Evolutionary conservation across 64 coral and sea anemone genomes (phyloP), one percentile per base, ranked within the genome.

Genomic region (Montipora cactus): DNA sequence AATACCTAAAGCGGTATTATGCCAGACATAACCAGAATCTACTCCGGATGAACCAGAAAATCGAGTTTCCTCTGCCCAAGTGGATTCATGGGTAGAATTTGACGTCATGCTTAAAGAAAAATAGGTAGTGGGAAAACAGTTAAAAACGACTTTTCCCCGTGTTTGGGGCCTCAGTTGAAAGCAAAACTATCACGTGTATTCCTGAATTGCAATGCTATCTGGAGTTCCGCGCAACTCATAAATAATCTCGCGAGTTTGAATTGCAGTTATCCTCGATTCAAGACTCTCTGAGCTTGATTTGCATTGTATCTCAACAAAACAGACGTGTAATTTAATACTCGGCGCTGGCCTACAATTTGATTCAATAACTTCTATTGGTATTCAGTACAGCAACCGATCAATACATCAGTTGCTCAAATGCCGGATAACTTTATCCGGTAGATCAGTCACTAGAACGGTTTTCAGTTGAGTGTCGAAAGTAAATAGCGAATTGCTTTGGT

Each of bases 21-120:
- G 84, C 94, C 37, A 95, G 50, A 14, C 94, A 95, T 79, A 95
- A 95, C 55, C 79, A 92, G 68, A 95, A 95, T 74, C 69, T 95
- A 37, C 81, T 95, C 66, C 90, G 94, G 8, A 88, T 95, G 58
- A 95, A 95, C 81, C 94, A 95, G 75, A 95, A 95, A 69, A 91
- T 95, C 58, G 76, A 95, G 44, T 95, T 95, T 78, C 87, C 76
- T 25, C 76, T 93, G 47, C 92, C 92, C 14, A 88, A 88, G 59
- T 93, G 92, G 92, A 77, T 93, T 88, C 75, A 79, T 88, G 37
- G 84, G 61, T 72, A 76, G 37, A 46, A 88, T 78, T 45, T 16
- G 46, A 19, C 44, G 8, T 7, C 3, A 18, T 48, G 1, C 44
- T 4, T 2, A 78, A 49, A 18, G 14, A 47, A 4, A 10, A 6